Evolutionary conservation across 2,113 vertebrate species (phyloP), one percentile per base, ranked within the genome.

Genomic region (Sakesphorus luctuosus): DNA sequence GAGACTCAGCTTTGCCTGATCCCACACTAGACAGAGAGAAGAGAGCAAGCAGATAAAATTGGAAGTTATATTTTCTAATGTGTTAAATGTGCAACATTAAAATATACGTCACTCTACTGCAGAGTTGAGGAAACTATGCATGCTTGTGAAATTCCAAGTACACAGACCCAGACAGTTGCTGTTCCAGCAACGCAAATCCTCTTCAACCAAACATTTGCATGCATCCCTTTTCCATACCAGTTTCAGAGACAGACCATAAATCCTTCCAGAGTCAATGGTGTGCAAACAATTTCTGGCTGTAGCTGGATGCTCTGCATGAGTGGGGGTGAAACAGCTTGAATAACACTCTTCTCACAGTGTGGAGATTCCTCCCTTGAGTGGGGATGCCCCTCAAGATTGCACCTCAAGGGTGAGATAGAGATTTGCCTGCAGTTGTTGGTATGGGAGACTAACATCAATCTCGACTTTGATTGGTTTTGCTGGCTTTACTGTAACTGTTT

Each of bases 1-100:
- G 86, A 99, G 98, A 68, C 99, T 99, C 97, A 99, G 98, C 84
- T 99, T 99, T 56, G 98, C 98, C 95, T 99, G 99, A 98, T 99
- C 99, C 99, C 99, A 99, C 98, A 99, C 99, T 99, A 94, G 5
- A 89, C 15, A 84, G 68, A 74, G 31, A 95, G 11, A 83, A 94
- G 93, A 72, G 11, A 91, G 84, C 71, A 47, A 84, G 56, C 67
- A 96, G 46, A 59, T 40, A 80, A 62, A 90, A 72, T 3, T 33
- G 5, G 13, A 61, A 74, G 59, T 35, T 61, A 44, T 17, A 47
- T 82, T 82, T 44, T 50, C 74, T 84, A 56, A 46, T 11, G 29
- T 33, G 35, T 84, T 88, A 68, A 77, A 84, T 76, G 95, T 91
- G 25, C 56, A 49, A 80, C 50, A 90, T 31, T 75, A 44, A 93